Evolutionary conservation across 1,140 invertebrate species (phyloP).

Genomic region (Zophobas atratus): DNA sequence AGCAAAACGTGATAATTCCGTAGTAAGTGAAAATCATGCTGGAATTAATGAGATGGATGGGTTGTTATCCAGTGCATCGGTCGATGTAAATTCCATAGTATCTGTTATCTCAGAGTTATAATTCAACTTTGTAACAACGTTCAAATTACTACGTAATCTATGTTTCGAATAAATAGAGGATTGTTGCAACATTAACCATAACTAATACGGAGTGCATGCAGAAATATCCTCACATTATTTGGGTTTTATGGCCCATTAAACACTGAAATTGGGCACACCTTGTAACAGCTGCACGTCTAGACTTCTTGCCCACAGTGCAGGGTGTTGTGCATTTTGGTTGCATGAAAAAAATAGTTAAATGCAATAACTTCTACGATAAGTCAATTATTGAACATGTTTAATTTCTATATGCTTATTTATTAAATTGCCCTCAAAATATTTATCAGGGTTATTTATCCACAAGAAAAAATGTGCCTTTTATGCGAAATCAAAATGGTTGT

Average conservation of each 20-base stretch:
- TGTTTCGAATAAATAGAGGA: background rate
- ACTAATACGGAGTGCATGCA: background rate
- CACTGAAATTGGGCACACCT: background rate
- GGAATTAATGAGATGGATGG: conserved; percentile 16
- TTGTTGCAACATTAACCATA: background rate
- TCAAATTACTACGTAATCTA: background rate
- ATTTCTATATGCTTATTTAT: no score
- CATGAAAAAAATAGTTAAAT: no score
- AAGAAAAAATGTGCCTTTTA: no score
- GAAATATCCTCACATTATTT: background rate
- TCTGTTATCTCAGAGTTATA: background rate
- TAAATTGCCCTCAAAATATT: no score
- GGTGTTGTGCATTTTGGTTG: no score
- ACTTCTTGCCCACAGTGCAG: no score
- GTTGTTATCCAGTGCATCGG: background rate
- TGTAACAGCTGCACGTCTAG: no score
- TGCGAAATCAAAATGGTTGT: no score
- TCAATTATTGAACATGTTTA: no score
- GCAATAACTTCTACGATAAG: no score
- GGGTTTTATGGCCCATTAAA: conserved; percentile 2
- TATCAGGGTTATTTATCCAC: no score
- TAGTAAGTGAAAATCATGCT: background rate
- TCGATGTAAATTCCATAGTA: background rate
- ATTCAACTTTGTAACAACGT: background rate
- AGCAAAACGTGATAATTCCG: conserved; percentile 1